phyloP scores from a whole-genome alignment of 2,888 invertebrate species.

The Danaus chrysippus region DNA sequence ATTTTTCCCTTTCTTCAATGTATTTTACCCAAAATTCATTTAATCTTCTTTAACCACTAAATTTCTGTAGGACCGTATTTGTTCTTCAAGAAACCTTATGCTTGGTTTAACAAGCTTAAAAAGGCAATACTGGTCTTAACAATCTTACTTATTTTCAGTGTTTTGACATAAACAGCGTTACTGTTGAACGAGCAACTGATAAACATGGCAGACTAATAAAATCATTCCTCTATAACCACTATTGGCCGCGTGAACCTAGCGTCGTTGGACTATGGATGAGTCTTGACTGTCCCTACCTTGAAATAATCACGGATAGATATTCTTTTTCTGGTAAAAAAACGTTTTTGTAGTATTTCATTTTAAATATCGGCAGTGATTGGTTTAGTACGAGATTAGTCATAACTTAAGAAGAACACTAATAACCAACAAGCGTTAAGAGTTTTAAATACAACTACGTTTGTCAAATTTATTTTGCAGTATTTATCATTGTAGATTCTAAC shows the following conservation, averaged over 20 bases:
- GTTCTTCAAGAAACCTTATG: no score
- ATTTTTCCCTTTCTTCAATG: not conserved
- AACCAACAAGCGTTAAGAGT: no score
- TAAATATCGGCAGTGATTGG: no score
- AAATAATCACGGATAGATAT: conserved; percentile 52
- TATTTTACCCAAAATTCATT: not conserved
- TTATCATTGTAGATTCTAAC: not conserved
- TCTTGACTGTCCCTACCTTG: conserved; percentile 49
- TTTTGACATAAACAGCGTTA: conserved; percentile 51
- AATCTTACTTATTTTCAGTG: conserved; percentile 42
- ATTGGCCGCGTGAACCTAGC: conserved; percentile 77
- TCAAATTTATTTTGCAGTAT: no score
- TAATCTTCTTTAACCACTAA: not conserved
- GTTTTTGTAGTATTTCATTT: no score
- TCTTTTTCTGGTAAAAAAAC: conserved; percentile 48
- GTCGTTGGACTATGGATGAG: conserved; percentile 63
- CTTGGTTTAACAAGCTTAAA: no score
- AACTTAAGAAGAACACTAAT: no score
- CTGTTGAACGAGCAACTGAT: conserved; percentile 55
- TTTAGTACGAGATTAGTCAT: no score
- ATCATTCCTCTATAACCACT: conserved; percentile 69
- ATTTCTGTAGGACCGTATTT: not conserved
- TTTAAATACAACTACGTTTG: no score
- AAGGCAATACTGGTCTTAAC: no score
- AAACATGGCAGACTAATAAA: conserved; percentile 64